These are phyloP conservation scores for Gnathonemus echidnorhynchus DNA, from an alignment of 2,113 vertebrate species.

Conservation along the genomic window DNA sequence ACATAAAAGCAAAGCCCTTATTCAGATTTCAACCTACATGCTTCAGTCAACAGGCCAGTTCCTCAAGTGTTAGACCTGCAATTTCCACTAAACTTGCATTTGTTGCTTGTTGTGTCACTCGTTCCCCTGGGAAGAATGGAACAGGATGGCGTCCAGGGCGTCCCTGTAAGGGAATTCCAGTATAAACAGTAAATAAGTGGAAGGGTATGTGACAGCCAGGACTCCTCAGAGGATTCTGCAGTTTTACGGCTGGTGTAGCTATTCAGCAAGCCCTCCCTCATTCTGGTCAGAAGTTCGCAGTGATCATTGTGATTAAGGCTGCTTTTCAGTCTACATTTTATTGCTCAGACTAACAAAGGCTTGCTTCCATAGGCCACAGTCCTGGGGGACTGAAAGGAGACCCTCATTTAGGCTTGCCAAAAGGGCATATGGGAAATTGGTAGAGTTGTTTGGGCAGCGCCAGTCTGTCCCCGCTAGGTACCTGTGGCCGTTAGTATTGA, in stretches of 20 bases:
- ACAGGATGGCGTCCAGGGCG: not conserved
- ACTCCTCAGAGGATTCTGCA: not conserved
- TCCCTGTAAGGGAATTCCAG: not conserved
- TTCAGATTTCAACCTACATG: not conserved
- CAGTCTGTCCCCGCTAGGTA: not conserved
- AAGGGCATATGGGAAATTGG: not conserved
- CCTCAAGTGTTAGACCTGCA: not conserved
- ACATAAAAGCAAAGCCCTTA: not conserved
- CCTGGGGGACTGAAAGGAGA: not conserved
- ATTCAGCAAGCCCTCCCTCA: not conserved
- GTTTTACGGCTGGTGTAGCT: not conserved
- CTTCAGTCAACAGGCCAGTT: not conserved
- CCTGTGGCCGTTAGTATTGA: not conserved
- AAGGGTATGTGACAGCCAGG: not conserved
- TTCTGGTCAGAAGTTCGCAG: not conserved
- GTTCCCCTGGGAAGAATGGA: not conserved
- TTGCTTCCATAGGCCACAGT: not conserved
- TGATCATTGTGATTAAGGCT: constrained; percentile 1
- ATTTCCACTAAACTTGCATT: not conserved
- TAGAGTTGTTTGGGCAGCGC: not conserved
- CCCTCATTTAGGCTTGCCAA: not conserved
- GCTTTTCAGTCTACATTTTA: not conserved
- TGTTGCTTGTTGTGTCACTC: not conserved
- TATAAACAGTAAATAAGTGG: not conserved
- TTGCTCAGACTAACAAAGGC: not conserved